Evolutionary conservation across 2,888 invertebrate species (phyloP), one percentile per base, ranked within the genome.

Genomic region (Temnothorax rugatulus): DNA sequence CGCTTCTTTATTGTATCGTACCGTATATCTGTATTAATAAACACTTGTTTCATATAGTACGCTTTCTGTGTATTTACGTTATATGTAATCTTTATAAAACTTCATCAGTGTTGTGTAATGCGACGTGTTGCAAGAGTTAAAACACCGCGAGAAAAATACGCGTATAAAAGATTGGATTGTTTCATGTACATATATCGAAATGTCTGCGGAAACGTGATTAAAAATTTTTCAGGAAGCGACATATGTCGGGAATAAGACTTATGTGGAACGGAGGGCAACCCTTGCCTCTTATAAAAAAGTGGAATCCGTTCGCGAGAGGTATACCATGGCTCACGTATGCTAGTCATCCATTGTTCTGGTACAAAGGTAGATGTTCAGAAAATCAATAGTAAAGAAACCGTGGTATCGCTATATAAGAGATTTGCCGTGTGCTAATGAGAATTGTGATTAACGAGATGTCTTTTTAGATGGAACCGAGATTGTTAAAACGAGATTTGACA

Each of bases 251-350:
- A 0, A 96, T 98, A 15, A 96, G 98, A 76, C 95, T 98, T 66
- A 96, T 97, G 95, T 98, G 98, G 97, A 97, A 97, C 93, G 96
- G 96, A 91, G 97, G 97, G 0, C 96, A 97, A 92, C 96, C 97
- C 0, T 93, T 97, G 61, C 95, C 97, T 52, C 93, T 97, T 90
- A 96, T 96, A 89, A 96, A 96, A n/a, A 96, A 97, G 84, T 98
- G 98, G 98, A 98, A 98, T 94, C 98, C 98, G 0, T 98, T 98
- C 95, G 96, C 97, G 87, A 96, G 96, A 84, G 96, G 97, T 84
- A 97, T 98, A 86, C 98, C 98, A 0, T 97, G 97, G 95, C 95
- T 96, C 50, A 98, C 98, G 0, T 97, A 97, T 90, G 96, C 97
- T 0, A 97, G 97, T 81, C 98, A 98, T 95, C 98, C 98, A 9